Percentiles rank a stretch among this genome's conserved stretches.
Evolutionary conservation across 1,140 invertebrate species (phyloP).

Genomic region (Tribolium castaneum): DNA sequence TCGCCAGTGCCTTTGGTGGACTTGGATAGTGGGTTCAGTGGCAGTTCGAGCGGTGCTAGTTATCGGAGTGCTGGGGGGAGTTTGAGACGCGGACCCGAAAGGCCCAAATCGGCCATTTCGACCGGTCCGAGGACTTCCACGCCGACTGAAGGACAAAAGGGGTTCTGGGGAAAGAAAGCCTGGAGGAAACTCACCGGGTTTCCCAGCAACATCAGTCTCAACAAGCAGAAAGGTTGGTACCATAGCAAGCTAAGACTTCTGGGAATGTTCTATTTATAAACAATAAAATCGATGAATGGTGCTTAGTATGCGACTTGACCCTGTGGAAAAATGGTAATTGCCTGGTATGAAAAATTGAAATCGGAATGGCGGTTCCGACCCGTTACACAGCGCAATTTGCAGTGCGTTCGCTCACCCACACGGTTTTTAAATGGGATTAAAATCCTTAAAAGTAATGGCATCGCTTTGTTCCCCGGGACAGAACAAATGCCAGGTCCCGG

Average conservation of each 20-base stretch:
- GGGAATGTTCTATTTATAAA: slow-evolving; percentile 6
- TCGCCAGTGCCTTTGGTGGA: slow-evolving; percentile 75
- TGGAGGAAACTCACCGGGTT: slow-evolving; percentile 83
- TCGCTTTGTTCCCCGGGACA: slow-evolving; percentile 8
- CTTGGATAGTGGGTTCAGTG: slow-evolving; percentile 83
- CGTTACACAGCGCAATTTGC: slow-evolving; percentile 13
- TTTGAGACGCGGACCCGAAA: slow-evolving; percentile 63
- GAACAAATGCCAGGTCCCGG: background rate
- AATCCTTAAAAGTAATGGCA: slow-evolving; percentile 13
- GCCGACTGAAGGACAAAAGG: slow-evolving; percentile 57
- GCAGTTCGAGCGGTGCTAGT: slow-evolving; percentile 81
- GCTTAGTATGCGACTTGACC: background rate
- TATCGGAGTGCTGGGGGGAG: slow-evolving; percentile 73
- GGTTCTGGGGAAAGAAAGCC: slow-evolving; percentile 77
- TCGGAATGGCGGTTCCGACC: background rate
- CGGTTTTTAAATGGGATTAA: slow-evolving; percentile 7
- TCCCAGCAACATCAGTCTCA: slow-evolving; percentile 74
- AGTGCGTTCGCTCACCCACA: background rate
- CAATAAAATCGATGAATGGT: background rate
- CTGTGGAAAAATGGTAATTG: background rate
- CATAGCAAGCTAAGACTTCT: background rate
- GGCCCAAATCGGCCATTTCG: slow-evolving; percentile 44
- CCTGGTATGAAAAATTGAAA: slow-evolving; percentile 3
- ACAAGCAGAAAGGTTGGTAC: slow-evolving; percentile 69
- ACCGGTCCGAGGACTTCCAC: slow-evolving; percentile 32